Conservation (phyloP, 2,888 invertebrate genomes). For the Cephus spinipes region DNA sequence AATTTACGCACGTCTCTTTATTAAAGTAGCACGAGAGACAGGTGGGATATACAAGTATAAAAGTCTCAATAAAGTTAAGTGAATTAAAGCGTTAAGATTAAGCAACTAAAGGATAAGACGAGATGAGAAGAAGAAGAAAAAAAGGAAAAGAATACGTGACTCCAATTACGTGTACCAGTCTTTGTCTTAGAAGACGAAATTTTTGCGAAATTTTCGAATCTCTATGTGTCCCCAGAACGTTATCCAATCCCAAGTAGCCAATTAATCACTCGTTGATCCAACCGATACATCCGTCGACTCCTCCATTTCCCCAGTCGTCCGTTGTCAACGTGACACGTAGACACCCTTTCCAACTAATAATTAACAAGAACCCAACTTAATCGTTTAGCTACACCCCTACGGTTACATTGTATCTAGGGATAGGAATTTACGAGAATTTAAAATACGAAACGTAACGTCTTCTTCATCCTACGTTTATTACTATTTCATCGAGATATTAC, state of each 20-base stretch:
- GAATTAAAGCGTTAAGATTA: too few relatives aligned
- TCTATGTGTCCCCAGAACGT: conserved; percentile 13
- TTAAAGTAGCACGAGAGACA: too few relatives aligned
- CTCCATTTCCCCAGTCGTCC: too few relatives aligned
- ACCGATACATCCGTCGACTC: too few relatives aligned
- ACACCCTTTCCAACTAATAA: too few relatives aligned
- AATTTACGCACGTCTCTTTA: neutral
- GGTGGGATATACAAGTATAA: neutral
- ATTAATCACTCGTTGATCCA: neutral
- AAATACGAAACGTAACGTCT: conserved; percentile 1
- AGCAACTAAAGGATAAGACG: too few relatives aligned
- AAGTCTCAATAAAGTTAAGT: too few relatives aligned
- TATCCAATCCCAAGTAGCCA: neutral
- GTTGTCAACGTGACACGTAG: too few relatives aligned
- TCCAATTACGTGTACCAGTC: neutral
- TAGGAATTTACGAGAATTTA: neutral
- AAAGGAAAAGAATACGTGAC: neutral
- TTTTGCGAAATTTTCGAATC: conserved; percentile 18
- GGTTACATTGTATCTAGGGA: neutral
- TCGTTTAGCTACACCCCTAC: too few relatives aligned
- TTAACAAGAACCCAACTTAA: too few relatives aligned
- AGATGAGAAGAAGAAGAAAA: too few relatives aligned
- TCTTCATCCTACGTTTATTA: conserved; percentile 5
- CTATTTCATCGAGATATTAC: neutral
- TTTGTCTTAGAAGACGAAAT: conserved; percentile 17